These are phyloP conservation scores for Nomada lathburiana DNA, from an alignment of 2,888 invertebrate species.

Conservation along the genomic window DNA sequence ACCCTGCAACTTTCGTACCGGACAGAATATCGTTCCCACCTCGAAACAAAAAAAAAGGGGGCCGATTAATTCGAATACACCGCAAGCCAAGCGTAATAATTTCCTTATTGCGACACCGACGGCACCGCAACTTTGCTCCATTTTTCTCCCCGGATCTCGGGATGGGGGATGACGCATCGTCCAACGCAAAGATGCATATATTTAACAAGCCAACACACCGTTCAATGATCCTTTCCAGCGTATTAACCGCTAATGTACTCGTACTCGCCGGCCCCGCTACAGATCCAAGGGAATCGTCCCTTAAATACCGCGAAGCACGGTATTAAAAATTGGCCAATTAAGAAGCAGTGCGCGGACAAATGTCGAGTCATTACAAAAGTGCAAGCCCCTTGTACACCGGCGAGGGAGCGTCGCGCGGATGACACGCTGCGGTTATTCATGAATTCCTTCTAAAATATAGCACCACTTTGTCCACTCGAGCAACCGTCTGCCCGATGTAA, in stretches of 20 bases:
- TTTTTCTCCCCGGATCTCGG: conserved; percentile 8
- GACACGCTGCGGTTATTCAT: conserved; percentile 59
- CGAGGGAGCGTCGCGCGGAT: conserved; percentile 41
- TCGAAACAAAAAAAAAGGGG: neutral
- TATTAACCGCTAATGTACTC: conserved; percentile 55
- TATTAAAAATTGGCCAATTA: conserved; percentile 64
- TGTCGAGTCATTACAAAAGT: conserved; percentile 63
- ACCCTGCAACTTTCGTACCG: neutral
- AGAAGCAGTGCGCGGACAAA: conserved; percentile 55
- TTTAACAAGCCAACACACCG: conserved; percentile 27
- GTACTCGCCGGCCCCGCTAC: neutral
- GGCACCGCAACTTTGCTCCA: neutral
- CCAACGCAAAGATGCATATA: conserved; percentile 4
- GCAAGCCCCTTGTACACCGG: conserved; percentile 50
- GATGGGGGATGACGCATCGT: conserved; percentile 23
- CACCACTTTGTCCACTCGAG: conserved; percentile 67
- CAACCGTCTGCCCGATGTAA: conserved; percentile 64
- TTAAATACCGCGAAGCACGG: conserved; percentile 33
- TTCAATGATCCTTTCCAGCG: conserved; percentile 41
- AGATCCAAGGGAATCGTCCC: conserved; percentile 24
- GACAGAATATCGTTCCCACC: neutral
- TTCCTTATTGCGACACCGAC: conserved; percentile 21
- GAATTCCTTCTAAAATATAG: conserved; percentile 69
- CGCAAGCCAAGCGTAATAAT: conserved; percentile 4
- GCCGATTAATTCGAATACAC: neutral